Conservation (phyloP, 2,888 invertebrate genomes). For the Anthophora plumipes region DNA sequence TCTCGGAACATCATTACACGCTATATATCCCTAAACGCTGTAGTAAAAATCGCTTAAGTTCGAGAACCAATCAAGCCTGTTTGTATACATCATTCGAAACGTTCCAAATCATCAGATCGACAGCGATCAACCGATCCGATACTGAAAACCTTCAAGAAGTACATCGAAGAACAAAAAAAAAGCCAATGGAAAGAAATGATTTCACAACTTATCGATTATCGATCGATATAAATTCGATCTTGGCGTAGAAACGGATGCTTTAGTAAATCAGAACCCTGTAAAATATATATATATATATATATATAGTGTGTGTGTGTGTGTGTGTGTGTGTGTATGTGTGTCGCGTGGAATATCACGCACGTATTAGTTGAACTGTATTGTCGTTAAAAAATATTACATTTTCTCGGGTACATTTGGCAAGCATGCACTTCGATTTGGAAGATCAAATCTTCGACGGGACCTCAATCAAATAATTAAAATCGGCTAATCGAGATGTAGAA, state of each 20-base stretch:
- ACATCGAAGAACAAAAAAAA: conserved; percentile 25
- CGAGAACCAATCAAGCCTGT: conserved; percentile 67
- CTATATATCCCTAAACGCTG: conserved; percentile 65
- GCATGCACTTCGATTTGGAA: conserved; percentile 72
- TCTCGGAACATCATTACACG: conserved; percentile 63
- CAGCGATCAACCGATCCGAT: background rate
- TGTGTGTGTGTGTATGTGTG: conserved; percentile 19
- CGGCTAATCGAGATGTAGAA: conserved; percentile 30
- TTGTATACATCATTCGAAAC: conserved; percentile 28
- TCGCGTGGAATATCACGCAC: conserved; percentile 58
- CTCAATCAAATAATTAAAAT: conserved; percentile 53
- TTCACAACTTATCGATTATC: conserved; percentile 33
- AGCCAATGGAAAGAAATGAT: conserved; percentile 4
- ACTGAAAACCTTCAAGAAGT: conserved; percentile 20
- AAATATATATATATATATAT: too few species aligned
- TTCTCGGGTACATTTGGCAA: conserved; percentile 77
- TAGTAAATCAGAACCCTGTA: conserved; percentile 49
- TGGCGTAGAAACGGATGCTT: conserved; percentile 38
- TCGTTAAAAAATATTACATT: conserved; percentile 80
- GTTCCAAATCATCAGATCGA: conserved; percentile 35
- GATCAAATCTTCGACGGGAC: conserved; percentile 60
- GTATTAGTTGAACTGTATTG: conserved; percentile 67
- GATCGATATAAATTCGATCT: conserved; percentile 31
- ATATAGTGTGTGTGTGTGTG: too few species aligned
- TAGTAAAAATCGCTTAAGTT: conserved; percentile 73